Evolutionary conservation across 1,140 invertebrate genomes (phyloP).

Genomic region (Drosophila insularis): DNA sequence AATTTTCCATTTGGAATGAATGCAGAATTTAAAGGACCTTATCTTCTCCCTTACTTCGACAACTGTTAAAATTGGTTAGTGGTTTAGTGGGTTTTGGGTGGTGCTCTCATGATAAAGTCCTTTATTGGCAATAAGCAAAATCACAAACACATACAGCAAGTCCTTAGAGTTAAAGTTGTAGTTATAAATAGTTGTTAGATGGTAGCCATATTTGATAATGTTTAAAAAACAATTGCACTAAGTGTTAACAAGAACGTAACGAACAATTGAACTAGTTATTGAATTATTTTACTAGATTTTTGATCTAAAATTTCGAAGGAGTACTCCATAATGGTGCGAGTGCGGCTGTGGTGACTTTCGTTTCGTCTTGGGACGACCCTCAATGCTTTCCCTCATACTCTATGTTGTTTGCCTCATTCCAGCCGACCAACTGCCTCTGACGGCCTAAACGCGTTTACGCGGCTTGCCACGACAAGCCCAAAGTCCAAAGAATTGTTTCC

Average conservation of each 20-base stretch:
- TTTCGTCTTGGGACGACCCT: slow-evolving; percentile 8
- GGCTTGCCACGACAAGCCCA: slow-evolving; percentile 23
- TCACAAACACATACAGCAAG: slow-evolving; percentile 37
- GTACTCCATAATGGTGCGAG: slow-evolving; percentile 29
- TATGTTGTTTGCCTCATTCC: slow-evolving; percentile 20
- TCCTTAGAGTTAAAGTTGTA: slow-evolving; percentile 30
- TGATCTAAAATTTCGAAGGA: slow-evolving; percentile 6
- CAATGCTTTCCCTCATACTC: slow-evolving; percentile 1
- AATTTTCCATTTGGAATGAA: no score
- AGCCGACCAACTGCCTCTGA: slow-evolving; percentile 60
- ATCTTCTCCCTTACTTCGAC: no score
- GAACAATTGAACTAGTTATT: slow-evolving; percentile 52
- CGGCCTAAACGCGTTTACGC: slow-evolving; percentile 57
- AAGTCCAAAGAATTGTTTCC: slow-evolving; percentile 15
- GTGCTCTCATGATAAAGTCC: slow-evolving; percentile 66
- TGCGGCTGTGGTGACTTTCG: slow-evolving; percentile 9
- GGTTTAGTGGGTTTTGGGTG: background rate
- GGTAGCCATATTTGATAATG: slow-evolving; percentile 68
- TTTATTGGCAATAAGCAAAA: slow-evolving; percentile 67
- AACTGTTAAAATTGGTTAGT: no score
- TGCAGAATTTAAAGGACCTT: no score
- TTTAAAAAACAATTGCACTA: slow-evolving; percentile 59
- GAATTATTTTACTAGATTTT: background rate
- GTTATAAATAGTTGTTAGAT: slow-evolving; percentile 43
- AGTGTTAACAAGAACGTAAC: slow-evolving; percentile 54